Evolutionary conservation across 1,140 invertebrate genomes (phyloP), one percentile per base, ranked within the genome.

Genomic region (Hypothenemus hampei): DNA sequence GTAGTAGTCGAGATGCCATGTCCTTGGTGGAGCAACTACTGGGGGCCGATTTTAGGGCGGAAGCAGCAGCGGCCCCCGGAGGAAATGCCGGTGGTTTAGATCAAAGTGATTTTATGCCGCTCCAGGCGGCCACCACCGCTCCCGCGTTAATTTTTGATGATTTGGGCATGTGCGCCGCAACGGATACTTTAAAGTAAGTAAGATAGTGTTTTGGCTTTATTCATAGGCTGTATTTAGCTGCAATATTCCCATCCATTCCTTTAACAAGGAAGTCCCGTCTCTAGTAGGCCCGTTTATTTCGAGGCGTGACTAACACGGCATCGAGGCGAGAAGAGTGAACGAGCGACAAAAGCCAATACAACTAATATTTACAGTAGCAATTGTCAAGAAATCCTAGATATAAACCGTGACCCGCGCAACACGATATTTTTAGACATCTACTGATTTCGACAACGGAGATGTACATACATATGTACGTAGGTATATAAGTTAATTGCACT

Each of bases 331-430:
- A 47, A 33, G 19, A 22, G n/a, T n/a, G n/a, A n/a, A n/a, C n/a
- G n/a, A n/a, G 44, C 21, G 13, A 37, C 46, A 21, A 22, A 36
- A 49, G 13, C 31, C 16, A 51, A 40, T 16, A 51, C 35, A 47
- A 47, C 26, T 41, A 40, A 40, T 51, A 51, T 51, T 51, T 41
- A 51, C 48, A 43, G 37, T 41, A 20, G 24, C 19, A 43, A n/a
- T 41, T 51, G 48, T 40, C 48, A 51, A 51, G 48, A 51, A 51
- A 15, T 26, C 24, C 36, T 51, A 51, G 36, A 51, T 51, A 31
- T 51, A 43, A 51, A 41, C 33, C 48, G 19, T 41, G 48, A 51
- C 48, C 48, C 8, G 48, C 48, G 37, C 48, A 51, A 51, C 48
- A n/a, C 6, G 1, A 15, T 51, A 51, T 51, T 51, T 51, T 51